phyloP scores from a whole-genome alignment of 2,797 vertebrate species.

The Epinephelus coioides region DNA sequence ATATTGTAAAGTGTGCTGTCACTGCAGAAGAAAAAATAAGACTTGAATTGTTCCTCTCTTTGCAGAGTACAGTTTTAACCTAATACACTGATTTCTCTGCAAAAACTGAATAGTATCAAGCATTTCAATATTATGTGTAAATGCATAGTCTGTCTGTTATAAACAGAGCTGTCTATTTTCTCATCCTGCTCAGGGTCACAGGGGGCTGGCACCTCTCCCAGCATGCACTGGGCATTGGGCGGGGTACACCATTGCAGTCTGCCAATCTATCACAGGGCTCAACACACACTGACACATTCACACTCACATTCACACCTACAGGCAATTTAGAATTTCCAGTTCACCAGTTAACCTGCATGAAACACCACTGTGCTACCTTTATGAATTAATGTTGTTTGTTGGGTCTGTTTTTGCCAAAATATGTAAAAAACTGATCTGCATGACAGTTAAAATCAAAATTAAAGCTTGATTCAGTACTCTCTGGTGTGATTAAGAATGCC shows the following conservation, averaged over 20 bases:
- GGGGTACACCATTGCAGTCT: conserved; percentile 41
- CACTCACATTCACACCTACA: conserved; percentile 62
- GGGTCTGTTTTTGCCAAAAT: neutral
- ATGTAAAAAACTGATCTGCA: neutral
- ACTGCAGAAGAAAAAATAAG: neutral
- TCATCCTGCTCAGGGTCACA: conserved; percentile 20
- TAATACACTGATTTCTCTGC: neutral
- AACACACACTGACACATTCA: conserved; percentile 50
- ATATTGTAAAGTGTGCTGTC: neutral
- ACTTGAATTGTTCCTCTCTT: neutral
- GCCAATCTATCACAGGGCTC: conserved; percentile 43
- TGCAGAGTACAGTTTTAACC: neutral
- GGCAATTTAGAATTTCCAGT: conserved; percentile 58
- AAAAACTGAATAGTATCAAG: neutral
- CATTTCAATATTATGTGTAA: neutral
- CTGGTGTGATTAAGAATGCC: conserved; percentile 5
- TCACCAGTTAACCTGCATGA: conserved; percentile 40
- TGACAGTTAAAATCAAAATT: neutral
- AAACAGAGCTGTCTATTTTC: conserved; percentile 3
- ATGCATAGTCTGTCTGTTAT: neutral
- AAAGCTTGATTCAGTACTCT: conserved; percentile 9
- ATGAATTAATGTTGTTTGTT: neutral
- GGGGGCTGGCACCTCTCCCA: conserved; percentile 45
- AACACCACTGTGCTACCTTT: neutral
- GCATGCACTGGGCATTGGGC: conserved; percentile 48